phyloP scores from a whole-genome alignment of 2,888 invertebrate genomes.

The Drosophila limbata region DNA sequence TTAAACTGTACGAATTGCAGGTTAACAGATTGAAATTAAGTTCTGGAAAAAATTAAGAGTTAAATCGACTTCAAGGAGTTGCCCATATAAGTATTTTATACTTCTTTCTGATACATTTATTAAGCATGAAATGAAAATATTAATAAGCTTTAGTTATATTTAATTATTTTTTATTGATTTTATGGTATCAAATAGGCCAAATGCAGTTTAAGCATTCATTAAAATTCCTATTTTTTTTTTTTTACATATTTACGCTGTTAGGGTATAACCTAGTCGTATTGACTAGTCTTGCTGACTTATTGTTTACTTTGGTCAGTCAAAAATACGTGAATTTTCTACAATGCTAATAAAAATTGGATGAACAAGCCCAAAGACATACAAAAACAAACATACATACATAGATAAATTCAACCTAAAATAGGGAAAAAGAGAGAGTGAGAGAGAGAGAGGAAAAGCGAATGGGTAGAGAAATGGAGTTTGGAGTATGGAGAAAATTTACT shows the following conservation, averaged over 20 bases:
- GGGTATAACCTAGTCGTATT: neutral
- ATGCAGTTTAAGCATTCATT: neutral
- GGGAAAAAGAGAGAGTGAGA: neutral
- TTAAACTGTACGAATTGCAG: neutral
- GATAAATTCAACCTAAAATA: slow-evolving; percentile 12
- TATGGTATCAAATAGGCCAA: no score
- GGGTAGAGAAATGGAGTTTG: neutral
- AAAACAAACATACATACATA: slow-evolving; percentile 8
- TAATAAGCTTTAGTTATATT: no score
- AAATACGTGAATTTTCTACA: slow-evolving; percentile 24
- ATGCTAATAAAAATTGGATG: slow-evolving; percentile 60
- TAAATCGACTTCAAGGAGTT: no score
- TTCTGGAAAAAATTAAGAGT: neutral
- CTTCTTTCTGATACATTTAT: no score
- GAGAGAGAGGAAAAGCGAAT: slow-evolving; percentile 1
- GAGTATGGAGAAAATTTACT: slow-evolving; percentile 10
- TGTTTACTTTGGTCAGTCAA: slow-evolving; percentile 7
- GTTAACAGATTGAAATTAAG: neutral
- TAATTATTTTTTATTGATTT: no score
- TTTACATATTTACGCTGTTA: neutral
- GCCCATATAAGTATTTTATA: no score
- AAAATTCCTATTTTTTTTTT: neutral
- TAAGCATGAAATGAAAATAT: no score
- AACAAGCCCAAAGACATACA: slow-evolving; percentile 40
- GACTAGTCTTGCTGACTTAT: neutral